Percentiles rank a stretch among this genome's conserved stretches.
Conservation (phyloP, 2,797 vertebrate species). For the Microcaecilia unicolor region DNA sequence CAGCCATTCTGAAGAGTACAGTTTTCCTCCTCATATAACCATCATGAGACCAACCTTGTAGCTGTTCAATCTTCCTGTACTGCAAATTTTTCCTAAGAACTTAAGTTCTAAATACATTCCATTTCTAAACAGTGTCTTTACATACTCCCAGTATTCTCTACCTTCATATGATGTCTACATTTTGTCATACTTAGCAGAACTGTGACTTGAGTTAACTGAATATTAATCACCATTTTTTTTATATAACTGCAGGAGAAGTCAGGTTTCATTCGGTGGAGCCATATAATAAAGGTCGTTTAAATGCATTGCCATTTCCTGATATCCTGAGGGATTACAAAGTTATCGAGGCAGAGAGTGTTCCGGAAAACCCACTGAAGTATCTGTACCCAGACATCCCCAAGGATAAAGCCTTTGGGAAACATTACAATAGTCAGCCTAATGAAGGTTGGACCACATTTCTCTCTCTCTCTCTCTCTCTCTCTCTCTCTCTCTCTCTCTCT, state of each 20-base stretch:
- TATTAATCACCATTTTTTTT: slow-evolving; percentile 10
- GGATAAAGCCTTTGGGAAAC: slow-evolving; percentile 87
- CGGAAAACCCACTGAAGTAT: slow-evolving; percentile 89
- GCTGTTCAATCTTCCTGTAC: too few relatives aligned
- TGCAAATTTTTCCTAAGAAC: too few relatives aligned
- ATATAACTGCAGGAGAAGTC: slow-evolving; percentile 64
- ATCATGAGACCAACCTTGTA: too few relatives aligned
- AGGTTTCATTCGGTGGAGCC: slow-evolving; percentile 94
- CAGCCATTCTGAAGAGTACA: too few relatives aligned
- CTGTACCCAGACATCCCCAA: slow-evolving; percentile 91
- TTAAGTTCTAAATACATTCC: too few relatives aligned
- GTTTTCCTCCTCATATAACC: too few relatives aligned
- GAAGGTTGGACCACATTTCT: slow-evolving; percentile 76
- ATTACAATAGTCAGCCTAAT: slow-evolving; percentile 85
- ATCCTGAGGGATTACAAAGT: slow-evolving; percentile 95
- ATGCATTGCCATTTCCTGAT: slow-evolving; percentile 82
- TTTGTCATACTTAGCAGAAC: too few relatives aligned
- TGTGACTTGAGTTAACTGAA: too few relatives aligned
- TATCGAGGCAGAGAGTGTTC: slow-evolving; percentile 81
- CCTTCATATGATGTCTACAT: too few relatives aligned
- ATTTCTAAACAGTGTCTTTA: too few relatives aligned
- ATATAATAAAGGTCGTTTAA: slow-evolving; percentile 85
- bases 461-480: not conserved
- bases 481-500: not conserved
- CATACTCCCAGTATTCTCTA: too few relatives aligned